phyloP scores from a whole-genome alignment of 2,113 vertebrate genomes.

The Ophthalmolycus amberensis region DNA sequence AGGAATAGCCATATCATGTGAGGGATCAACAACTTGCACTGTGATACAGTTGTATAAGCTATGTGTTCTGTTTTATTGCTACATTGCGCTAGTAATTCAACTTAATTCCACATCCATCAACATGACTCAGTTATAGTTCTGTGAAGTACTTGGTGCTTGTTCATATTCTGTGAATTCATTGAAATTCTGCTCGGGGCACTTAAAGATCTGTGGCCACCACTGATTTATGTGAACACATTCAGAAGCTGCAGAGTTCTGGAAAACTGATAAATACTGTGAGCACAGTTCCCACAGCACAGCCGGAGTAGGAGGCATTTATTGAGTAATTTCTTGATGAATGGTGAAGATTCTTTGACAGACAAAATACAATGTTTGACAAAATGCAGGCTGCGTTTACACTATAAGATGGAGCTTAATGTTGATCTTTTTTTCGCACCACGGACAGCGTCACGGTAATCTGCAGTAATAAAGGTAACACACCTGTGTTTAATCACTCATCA shows the following conservation, averaged over 20 bases:
- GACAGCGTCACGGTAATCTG: slow-evolving; percentile 1
- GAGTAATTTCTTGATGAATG: neutral
- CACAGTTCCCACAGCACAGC: slow-evolving; percentile 1
- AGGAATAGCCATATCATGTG: neutral
- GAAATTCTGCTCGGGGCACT: slow-evolving; percentile 42
- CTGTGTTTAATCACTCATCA: slow-evolving; percentile 40
- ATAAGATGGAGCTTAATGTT: neutral
- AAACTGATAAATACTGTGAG: slow-evolving; percentile 36
- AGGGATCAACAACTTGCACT: neutral
- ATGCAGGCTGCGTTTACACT: neutral
- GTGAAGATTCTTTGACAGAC: neutral
- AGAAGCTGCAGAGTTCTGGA: neutral
- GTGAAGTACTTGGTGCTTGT: slow-evolving; percentile 19
- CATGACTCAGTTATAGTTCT: slow-evolving; percentile 39
- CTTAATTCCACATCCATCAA: slow-evolving; percentile 24
- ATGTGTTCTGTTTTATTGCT: neutral
- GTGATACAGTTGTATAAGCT: neutral
- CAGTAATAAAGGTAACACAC: slow-evolving; percentile 3
- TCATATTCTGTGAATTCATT: slow-evolving; percentile 46
- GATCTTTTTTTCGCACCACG: slow-evolving; percentile 1
- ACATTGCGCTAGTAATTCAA: slow-evolving; percentile 1
- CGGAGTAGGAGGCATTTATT: neutral
- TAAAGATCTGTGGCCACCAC: slow-evolving; percentile 56
- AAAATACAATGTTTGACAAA: slow-evolving; percentile 5
- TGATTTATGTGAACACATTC: slow-evolving; percentile 52